These are phyloP conservation scores for Heliothis virescens DNA, from an alignment of 1,140 invertebrate genomes.

Conservation along the genomic window DNA sequence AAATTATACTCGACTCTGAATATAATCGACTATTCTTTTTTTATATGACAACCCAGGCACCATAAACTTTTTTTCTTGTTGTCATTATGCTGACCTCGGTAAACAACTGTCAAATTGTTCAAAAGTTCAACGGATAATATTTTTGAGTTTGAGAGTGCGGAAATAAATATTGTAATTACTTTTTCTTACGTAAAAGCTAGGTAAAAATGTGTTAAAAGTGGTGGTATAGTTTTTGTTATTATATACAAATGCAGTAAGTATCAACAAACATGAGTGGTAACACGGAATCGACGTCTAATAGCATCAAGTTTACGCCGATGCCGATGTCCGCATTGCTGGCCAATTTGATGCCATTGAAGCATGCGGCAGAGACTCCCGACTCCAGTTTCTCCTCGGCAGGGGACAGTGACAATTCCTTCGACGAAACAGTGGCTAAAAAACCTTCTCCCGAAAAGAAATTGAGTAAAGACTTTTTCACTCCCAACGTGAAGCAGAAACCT, in stretches of 20 bases:
- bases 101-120: slow-evolving; percentile 33
- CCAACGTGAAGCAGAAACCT: slow-evolving; percentile 59
- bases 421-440: slow-evolving; percentile 66
- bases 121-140: too few species aligned
- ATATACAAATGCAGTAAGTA: slow-evolving; percentile 16
- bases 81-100: not conserved
- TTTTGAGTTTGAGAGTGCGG: not conserved
- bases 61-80: not conserved
- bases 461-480: slow-evolving; percentile 62
- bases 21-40: not conserved
- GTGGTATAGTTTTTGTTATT: not conserved
- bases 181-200: not conserved
- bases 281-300: slow-evolving; percentile 77
- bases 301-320: slow-evolving; percentile 81
- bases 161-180: not conserved
- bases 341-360: slow-evolving; percentile 75
- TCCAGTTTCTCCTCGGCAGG: slow-evolving; percentile 67
- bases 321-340: slow-evolving; percentile 81
- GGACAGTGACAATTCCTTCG: slow-evolving; percentile 71
- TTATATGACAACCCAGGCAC: not conserved
- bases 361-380: slow-evolving; percentile 66
- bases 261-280: slow-evolving; percentile 71
- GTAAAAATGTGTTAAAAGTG: slow-evolving; percentile 7
- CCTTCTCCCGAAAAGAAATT: slow-evolving; percentile 56
- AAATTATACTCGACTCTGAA: not conserved